A percentile compares a stretch with the other conserved stretches of the same genome.
These are phyloP conservation scores for Myotis yumanensis DNA, from an alignment of 2,113 vertebrate genomes.

Conservation along the genomic window DNA sequence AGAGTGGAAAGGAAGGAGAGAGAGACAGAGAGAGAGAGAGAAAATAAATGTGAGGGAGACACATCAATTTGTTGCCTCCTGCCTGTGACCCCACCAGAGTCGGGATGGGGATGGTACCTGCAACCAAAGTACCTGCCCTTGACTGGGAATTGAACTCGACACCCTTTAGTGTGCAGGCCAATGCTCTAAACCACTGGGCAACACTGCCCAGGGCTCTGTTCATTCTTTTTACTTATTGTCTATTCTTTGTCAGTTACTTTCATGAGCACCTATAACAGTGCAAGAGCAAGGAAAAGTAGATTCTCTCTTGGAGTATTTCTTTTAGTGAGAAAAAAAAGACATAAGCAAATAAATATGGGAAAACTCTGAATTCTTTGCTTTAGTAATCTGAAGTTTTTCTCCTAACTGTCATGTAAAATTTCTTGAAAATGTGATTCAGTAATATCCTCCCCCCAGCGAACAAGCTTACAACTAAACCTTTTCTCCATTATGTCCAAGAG, in stretches of 20 bases:
- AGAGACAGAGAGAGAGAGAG: too few species aligned
- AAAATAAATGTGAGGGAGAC: too few species aligned
- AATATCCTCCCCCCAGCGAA: background rate
- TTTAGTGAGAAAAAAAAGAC: background rate
- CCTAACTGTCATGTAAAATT: background rate
- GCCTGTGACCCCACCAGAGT: too few species aligned
- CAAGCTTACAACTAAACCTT: background rate
- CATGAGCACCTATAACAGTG: background rate
- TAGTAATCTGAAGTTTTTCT: background rate
- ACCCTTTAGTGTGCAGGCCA: too few species aligned
- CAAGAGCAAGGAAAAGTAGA: background rate
- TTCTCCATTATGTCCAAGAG: background rate
- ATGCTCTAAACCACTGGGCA: too few species aligned
- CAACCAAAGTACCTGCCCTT: too few species aligned
- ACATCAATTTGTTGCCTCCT: too few species aligned
- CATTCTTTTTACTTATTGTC: background rate
- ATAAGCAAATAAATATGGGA: background rate
- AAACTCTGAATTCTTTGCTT: background rate
- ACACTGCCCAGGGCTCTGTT: background rate
- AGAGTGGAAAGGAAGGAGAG: too few species aligned
- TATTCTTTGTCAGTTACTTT: background rate
- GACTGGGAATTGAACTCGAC: too few species aligned
- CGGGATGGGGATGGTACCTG: too few species aligned
- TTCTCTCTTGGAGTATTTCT: background rate
- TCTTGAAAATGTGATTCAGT: background rate